Percentiles rank a stretch among this genome's conserved stretches.
Evolutionary conservation across 2,797 vertebrate genomes (phyloP).

Genomic region (Podarcis siculus): DNA sequence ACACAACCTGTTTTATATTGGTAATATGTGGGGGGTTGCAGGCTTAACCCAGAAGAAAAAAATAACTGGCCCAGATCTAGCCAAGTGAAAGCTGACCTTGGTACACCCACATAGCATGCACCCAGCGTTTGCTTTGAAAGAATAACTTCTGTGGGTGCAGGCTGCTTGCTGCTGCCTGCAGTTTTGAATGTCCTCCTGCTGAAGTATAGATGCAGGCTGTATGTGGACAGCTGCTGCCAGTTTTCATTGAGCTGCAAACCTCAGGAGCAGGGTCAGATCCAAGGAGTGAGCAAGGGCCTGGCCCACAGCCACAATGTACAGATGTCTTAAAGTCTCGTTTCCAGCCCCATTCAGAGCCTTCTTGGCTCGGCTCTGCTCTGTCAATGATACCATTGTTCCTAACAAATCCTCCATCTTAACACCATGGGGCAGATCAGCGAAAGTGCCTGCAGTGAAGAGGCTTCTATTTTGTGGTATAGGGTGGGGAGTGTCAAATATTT

Average conservation of each 20-base stretch:
- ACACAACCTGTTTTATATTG: not conserved
- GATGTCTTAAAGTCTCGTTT: slow-evolving; percentile 73
- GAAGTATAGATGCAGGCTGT: slow-evolving; percentile 42
- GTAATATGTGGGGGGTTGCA: not conserved
- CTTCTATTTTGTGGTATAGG: slow-evolving; percentile 10
- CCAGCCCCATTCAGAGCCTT: slow-evolving; percentile 31
- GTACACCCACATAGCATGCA: not conserved
- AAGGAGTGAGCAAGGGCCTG: slow-evolving; percentile 58
- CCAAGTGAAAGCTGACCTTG: not conserved
- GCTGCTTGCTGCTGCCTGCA: not conserved
- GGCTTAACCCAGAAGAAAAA: not conserved
- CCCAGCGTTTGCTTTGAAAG: not conserved
- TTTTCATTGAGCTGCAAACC: slow-evolving; percentile 81
- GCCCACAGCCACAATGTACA: slow-evolving; percentile 73
- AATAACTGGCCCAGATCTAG: not conserved
- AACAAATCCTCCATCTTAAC: slow-evolving; percentile 39
- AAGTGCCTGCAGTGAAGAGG: not conserved
- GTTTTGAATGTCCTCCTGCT: slow-evolving; percentile 27
- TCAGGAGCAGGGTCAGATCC: slow-evolving; percentile 42
- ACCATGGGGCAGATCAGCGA: slow-evolving; percentile 18
- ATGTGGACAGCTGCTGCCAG: slow-evolving; percentile 55
- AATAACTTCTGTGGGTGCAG: not conserved
- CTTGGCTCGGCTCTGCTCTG: slow-evolving; percentile 46
- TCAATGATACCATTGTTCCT: slow-evolving; percentile 77
- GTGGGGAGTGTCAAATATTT: slow-evolving; percentile 2